A percentile compares a stretch with the other conserved stretches of the same genome.
Conservation (phyloP, 1,140 invertebrate genomes). For the Drosophila sulfurigaster region DNA sequence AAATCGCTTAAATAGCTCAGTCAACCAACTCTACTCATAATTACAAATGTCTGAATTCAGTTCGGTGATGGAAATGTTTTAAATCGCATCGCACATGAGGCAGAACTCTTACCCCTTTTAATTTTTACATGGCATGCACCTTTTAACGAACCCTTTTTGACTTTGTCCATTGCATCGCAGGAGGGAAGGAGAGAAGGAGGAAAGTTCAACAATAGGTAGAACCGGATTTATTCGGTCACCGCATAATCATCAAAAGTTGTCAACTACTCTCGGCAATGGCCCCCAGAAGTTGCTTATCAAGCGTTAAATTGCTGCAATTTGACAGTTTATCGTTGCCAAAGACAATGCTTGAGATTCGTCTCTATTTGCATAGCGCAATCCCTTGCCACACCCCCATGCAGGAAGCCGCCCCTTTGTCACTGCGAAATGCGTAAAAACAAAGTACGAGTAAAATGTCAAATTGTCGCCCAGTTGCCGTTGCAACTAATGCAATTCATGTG, state of each 20-base stretch:
- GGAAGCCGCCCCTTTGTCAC: slow-evolving; percentile 11
- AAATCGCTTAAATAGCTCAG: slow-evolving; percentile 76
- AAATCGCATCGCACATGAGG: slow-evolving; percentile 13
- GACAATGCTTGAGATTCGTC: slow-evolving; percentile 47
- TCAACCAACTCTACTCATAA: slow-evolving; percentile 45
- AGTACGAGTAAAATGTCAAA: slow-evolving; percentile 64
- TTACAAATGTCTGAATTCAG: slow-evolving; percentile 48
- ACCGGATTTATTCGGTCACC: not conserved
- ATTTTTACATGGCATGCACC: slow-evolving; percentile 33
- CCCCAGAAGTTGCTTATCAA: slow-evolving; percentile 56
- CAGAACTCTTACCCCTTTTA: slow-evolving; percentile 8
- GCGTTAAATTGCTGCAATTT: slow-evolving; percentile 78
- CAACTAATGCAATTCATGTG: slow-evolving; percentile 60
- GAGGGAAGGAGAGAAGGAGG: slow-evolving; percentile 40
- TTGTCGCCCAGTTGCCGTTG: slow-evolving; percentile 37
- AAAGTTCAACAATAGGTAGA: slow-evolving; percentile 29
- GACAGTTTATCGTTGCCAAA: slow-evolving; percentile 70
- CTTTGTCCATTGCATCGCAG: slow-evolving; percentile 43
- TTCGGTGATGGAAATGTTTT: slow-evolving; percentile 46
- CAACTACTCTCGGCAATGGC: slow-evolving; percentile 6
- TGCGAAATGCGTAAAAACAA: slow-evolving; percentile 58
- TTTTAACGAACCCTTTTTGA: slow-evolving; percentile 61
- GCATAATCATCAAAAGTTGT: slow-evolving; percentile 33
- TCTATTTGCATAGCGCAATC: slow-evolving; percentile 58
- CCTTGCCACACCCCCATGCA: not conserved